Conservation (phyloP, 1,140 invertebrate species). For the Drosophila nigrodunni region DNA sequence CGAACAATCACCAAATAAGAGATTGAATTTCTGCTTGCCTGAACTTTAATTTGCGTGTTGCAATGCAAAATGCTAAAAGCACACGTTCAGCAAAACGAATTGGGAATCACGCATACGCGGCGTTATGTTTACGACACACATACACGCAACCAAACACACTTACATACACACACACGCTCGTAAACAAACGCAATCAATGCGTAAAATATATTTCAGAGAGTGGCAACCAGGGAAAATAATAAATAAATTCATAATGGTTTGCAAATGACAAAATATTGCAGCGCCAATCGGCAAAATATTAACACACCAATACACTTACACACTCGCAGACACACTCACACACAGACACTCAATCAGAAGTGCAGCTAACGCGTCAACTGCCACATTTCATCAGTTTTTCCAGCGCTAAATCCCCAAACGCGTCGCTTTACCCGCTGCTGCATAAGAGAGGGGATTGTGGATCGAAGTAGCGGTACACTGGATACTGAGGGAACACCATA, state of each 20-base stretch:
- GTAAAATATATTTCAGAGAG: conserved; percentile 53
- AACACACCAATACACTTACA: conserved; percentile 51
- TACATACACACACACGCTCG: conserved; percentile 13
- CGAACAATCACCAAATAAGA: conserved; percentile 71
- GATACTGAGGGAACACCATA: conserved; percentile 36
- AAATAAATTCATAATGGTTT: conserved; percentile 81
- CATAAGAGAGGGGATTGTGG: background rate
- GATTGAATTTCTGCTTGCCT: conserved; percentile 82
- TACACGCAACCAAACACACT: background rate
- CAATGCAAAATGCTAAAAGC: conserved; percentile 76
- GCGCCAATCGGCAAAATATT: conserved; percentile 77
- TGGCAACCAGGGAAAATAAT: conserved; percentile 60
- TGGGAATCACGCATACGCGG: conserved; percentile 68
- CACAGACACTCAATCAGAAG: conserved; percentile 7
- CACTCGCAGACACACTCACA: background rate
- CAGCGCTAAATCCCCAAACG: conserved; percentile 9
- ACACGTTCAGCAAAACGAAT: conserved; percentile 65
- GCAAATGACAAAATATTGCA: conserved; percentile 82
- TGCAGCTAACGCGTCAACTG: conserved; percentile 35
- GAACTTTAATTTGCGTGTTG: conserved; percentile 78
- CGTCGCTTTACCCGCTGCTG: conserved; percentile 15
- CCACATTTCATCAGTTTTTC: conserved; percentile 40
- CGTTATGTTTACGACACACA: conserved; percentile 39
- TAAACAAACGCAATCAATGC: conserved; percentile 73
- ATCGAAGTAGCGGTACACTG: background rate